These are phyloP conservation scores for Automeris io DNA, from an alignment of 2,888 invertebrate genomes.

Conservation along the genomic window DNA sequence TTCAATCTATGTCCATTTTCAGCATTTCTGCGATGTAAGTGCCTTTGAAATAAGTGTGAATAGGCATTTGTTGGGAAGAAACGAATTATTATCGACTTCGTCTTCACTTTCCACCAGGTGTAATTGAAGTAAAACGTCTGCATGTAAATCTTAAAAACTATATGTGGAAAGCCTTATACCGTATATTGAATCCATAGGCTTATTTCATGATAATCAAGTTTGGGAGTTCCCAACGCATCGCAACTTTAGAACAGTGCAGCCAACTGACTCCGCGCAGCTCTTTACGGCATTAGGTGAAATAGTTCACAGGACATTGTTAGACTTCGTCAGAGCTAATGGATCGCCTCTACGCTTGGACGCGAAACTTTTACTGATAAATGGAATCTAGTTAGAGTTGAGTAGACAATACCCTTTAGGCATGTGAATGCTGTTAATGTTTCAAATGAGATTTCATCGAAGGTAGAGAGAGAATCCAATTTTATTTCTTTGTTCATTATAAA, in stretches of 20 bases:
- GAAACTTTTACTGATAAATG: conserved; percentile 67
- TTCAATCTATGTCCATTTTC: too few relatives aligned
- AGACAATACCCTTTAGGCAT: conserved; percentile 55
- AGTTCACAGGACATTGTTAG: conserved; percentile 59
- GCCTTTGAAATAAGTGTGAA: too few relatives aligned
- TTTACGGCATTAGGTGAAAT: conserved; percentile 69
- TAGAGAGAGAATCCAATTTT: too few relatives aligned
- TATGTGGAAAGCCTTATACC: too few relatives aligned
- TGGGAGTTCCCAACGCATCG: conserved; percentile 44
- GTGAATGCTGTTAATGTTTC: conserved; percentile 16
- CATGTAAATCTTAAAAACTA: too few relatives aligned
- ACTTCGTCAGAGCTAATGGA: conserved; percentile 64
- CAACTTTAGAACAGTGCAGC: conserved; percentile 52
- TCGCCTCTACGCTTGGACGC: conserved; percentile 62
- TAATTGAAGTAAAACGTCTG: too few relatives aligned
- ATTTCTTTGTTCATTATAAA: too few relatives aligned
- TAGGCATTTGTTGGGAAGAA: too few relatives aligned
- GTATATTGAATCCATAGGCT: too few relatives aligned
- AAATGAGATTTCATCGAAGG: conserved; percentile 3
- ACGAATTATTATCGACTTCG: too few relatives aligned
- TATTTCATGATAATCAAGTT: conserved; percentile 55
- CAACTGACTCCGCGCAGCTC: conserved; percentile 47
- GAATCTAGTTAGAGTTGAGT: conserved; percentile 57
- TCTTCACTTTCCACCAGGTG: too few relatives aligned
- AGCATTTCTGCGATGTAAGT: too few relatives aligned